A percentile compares a stretch with the other conserved stretches of the same genome.
These are phyloP conservation scores for Exocentrus adspersus DNA, from an alignment of 2,888 invertebrate genomes.

Conservation along the genomic window DNA sequence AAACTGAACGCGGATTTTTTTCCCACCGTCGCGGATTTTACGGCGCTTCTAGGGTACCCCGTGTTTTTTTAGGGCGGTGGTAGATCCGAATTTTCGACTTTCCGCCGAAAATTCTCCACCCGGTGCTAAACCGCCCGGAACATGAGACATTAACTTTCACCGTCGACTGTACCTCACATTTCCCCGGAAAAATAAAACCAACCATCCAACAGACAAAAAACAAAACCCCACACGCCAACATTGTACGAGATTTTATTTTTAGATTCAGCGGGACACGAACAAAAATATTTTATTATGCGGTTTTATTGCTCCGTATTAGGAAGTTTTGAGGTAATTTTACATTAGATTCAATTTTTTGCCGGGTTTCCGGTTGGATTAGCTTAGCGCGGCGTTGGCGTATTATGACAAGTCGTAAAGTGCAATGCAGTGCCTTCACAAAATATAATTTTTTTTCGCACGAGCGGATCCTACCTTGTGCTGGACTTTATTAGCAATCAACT, in stretches of 20 bases:
- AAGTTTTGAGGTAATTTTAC: conserved; percentile 32
- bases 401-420: conserved; percentile 45
- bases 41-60: conserved; percentile 4
- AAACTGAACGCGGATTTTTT: conserved; percentile 23
- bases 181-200: background rate
- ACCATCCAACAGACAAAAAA: background rate
- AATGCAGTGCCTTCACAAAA: conserved; percentile 33
- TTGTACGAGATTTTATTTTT: conserved; percentile 14
- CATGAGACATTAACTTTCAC: conserved; percentile 7
- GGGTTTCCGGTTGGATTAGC: conserved; percentile 34
- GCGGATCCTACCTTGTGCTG: background rate
- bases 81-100: too few relatives aligned
- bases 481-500: background rate
- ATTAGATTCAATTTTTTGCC: conserved; percentile 35
- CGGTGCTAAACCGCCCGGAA: background rate
- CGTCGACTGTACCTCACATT: background rate
- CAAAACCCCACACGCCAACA: conserved; percentile 5
- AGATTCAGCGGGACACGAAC: conserved; percentile 14
- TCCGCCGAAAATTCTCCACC: too few relatives aligned
- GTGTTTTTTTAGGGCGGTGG: too few relatives aligned
- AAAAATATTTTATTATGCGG: conserved; percentile 25
- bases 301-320: conserved; percentile 30
- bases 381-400: conserved; percentile 41
- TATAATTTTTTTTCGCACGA: conserved; percentile 32
- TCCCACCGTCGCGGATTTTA: conserved; percentile 11